Conservation (phyloP, 2,113 vertebrate species). For the Bufo gargarizans region DNA sequence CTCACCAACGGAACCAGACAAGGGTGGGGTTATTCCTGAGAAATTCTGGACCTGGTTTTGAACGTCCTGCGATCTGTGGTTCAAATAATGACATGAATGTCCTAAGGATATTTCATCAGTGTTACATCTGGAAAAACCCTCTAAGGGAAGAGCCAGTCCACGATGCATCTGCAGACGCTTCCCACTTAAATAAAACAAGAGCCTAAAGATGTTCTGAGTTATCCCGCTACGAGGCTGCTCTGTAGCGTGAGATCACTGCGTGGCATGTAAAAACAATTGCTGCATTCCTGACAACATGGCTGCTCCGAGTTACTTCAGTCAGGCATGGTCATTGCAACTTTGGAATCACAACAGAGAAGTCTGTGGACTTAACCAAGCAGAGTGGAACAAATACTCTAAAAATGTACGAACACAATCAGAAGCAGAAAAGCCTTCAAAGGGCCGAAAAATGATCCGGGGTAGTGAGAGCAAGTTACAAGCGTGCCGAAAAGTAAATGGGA, state of each 20-base stretch:
- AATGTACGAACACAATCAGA: not conserved
- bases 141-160: no score
- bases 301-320: constrained; percentile 1
- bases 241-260: constrained; percentile 21
- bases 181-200: not conserved
- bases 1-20: no score
- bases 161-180: not conserved
- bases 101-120: not conserved
- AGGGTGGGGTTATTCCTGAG: no score
- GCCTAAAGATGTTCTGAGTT: constrained; percentile 1
- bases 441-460: not conserved
- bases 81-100: no score
- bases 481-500: not conserved
- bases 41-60: no score
- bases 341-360: constrained; percentile 41
- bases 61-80: no score
- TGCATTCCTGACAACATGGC: constrained; percentile 36
- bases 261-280: constrained; percentile 42
- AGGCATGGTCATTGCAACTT: constrained; percentile 17
- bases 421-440: constrained; percentile 24
- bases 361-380: constrained; percentile 25
- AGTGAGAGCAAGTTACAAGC: not conserved
- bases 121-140: not conserved
- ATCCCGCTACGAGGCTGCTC: not conserved
- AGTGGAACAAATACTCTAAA: constrained; percentile 40